Base-by-base conservation (phyloP, 2,888 invertebrate genomes). In the Argynnis bischoffii region DNA sequence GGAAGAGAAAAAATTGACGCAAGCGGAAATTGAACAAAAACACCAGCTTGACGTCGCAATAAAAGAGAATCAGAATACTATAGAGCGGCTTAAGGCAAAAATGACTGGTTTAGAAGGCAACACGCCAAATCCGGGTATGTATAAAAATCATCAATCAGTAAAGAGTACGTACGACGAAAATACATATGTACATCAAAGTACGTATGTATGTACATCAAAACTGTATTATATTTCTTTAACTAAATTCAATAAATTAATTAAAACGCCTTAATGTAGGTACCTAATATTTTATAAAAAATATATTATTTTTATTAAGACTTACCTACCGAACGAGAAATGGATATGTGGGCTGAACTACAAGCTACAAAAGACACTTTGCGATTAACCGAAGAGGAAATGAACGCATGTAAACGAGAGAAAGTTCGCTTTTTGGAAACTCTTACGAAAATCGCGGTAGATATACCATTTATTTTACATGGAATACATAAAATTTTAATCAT, bases 291-390 rank as follows among this genome's bases (percentile, higher is more conserved):
- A 53, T 5, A 55, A 53, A 48, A 14, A 18, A 6, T 51, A 35
- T 31, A n/a, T 46, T 15, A 18, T 54, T 50, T 21, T 41, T 41
- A 6, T 63, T 41, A 69, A 91, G 92, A 90, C 73, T 77, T 89
- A 64, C 90, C 90, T 50, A 88, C 88, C 35, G 87, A 89, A 80
- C 81, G 88, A 76, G 92, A 92, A 80, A 88, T 92, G 82, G 88
- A 89, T 72, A 75, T 92, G 65, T 87, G 88, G 87, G 86, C 92
- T 26, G 90, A 92, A 71, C 72, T 92, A 61, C 87, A 90, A 77
- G 86, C 90, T 18, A 87, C 87, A n/a, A 92, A 92, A 78, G 90
- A 91, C 47, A 83, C 84, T 50, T 80, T 92, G 61, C 83, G 86
- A n/a, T 66, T 82, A 54, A 82, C 86, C 14, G 92, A 92, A 77